phyloP scores from a whole-genome alignment of 64 coral and sea anemone species.

The Pocillopora damicornis region DNA sequence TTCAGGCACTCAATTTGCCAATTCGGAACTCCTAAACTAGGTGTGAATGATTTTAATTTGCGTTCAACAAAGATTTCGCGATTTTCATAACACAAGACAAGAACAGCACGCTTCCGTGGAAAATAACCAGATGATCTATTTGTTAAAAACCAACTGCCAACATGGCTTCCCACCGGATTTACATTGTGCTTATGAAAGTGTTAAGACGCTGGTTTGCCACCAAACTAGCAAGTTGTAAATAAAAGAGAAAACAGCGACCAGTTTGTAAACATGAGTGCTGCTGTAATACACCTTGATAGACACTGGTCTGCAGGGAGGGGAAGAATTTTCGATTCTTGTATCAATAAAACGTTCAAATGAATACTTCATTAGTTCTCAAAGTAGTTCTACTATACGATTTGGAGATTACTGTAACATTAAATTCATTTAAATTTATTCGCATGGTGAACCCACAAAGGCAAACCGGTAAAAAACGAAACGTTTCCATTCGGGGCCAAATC shows the following conservation, averaged over 20 bases:
- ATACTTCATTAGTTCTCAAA: constrained; percentile 38
- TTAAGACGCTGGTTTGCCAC: background rate
- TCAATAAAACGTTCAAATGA: constrained; percentile 35
- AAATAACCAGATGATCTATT: constrained; percentile 24
- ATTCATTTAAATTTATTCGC: constrained; percentile 10
- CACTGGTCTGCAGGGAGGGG: background rate
- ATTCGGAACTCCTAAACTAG: constrained; percentile 3
- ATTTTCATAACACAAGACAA: constrained; percentile 13
- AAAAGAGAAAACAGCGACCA: background rate
- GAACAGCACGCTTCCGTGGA: background rate
- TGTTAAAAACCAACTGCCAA: constrained; percentile 12
- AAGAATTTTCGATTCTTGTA: background rate
- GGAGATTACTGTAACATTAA: constrained; percentile 26
- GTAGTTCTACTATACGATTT: constrained; percentile 5
- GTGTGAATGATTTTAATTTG: constrained; percentile 28
- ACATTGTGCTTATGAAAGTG: background rate
- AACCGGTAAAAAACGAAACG: background rate
- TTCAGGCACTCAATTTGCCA: background rate
- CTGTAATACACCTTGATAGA: background rate
- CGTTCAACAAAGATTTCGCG: background rate
- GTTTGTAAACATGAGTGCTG: background rate
- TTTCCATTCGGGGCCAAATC: background rate
- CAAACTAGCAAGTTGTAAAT: background rate
- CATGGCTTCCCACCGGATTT: constrained; percentile 7
- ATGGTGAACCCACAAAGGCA: background rate